A percentile compares a stretch with the other conserved stretches of the same genome.
These are phyloP conservation scores for Laterallus jamaicensis DNA, from an alignment of 2,113 vertebrate genomes.

Conservation along the genomic window DNA sequence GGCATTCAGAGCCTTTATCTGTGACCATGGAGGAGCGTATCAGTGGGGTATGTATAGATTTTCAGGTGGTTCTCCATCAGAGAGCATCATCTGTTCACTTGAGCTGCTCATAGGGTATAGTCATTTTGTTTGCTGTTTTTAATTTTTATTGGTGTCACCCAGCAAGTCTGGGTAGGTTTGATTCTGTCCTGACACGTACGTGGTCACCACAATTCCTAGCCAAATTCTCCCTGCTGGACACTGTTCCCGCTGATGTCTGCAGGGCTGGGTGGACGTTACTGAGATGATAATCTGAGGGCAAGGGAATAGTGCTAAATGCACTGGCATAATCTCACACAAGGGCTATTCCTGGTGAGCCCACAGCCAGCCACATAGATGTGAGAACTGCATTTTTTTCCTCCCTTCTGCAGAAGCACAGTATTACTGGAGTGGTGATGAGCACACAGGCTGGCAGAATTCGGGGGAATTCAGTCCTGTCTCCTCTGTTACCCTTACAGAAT, in stretches of 20 bases:
- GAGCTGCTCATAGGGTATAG: not conserved
- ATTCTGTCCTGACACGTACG: not conserved
- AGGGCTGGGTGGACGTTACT: not conserved
- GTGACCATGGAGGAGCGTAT: not conserved
- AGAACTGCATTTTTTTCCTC: not conserved
- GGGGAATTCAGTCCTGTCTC: not conserved
- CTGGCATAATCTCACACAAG: not conserved
- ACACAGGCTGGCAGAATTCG: not conserved
- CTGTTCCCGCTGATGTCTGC: not conserved
- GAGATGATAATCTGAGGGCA: not conserved
- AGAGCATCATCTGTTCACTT: not conserved
- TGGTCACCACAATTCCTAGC: not conserved
- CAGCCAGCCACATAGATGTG: not conserved
- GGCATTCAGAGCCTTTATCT: not conserved
- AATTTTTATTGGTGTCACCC: not conserved
- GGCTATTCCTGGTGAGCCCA: not conserved
- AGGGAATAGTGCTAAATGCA: not conserved
- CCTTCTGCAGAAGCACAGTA: not conserved
- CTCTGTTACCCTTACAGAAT: rapidly evolving
- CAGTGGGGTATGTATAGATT: not conserved
- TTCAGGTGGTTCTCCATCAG: not conserved
- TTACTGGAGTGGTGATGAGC: not conserved
- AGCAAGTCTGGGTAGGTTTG: not conserved
- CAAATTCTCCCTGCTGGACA: not conserved
- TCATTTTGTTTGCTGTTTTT: not conserved